phyloP scores from a whole-genome alignment of 2,888 invertebrate species.

The Hecatera dysodea region DNA sequence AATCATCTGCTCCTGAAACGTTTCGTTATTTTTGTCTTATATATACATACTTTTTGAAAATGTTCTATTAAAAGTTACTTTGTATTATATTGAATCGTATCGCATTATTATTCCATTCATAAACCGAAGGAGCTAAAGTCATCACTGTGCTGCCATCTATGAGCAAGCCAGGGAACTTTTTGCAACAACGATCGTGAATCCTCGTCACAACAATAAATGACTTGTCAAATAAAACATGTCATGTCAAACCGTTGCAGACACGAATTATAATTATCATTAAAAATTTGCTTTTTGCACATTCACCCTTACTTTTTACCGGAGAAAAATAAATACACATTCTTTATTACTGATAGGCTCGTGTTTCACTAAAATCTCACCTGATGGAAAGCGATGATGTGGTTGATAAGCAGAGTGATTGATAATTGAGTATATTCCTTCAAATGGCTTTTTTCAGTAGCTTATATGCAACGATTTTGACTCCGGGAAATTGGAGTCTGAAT shows the following conservation, averaged over 20 bases:
- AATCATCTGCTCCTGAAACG: neutral
- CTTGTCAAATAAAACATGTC: neutral
- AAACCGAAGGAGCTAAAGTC: neutral
- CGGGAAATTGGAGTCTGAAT: too few species aligned
- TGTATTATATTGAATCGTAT: neutral
- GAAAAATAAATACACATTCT: neutral
- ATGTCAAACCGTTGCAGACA: neutral
- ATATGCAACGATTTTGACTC: too few species aligned
- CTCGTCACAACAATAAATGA: constrained; percentile 10
- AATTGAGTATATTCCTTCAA: too few species aligned
- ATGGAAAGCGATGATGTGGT: too few species aligned
- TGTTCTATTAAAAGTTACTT: neutral
- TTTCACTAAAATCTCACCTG: too few species aligned
- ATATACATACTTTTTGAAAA: too few species aligned
- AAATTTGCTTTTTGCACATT: too few species aligned
- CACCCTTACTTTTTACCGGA: too few species aligned
- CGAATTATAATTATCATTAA: neutral
- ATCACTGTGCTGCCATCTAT: constrained; percentile 56
- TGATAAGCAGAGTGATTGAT: too few species aligned
- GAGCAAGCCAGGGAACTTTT: constrained; percentile 27
- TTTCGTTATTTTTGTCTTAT: too few species aligned
- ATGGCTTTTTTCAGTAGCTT: too few species aligned
- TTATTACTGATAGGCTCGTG: too few species aligned
- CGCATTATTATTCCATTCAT: neutral
- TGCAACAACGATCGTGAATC: constrained; percentile 6